Base-by-base conservation (phyloP, 2,888 invertebrate genomes). In the Napeogenes inachia region DNA sequence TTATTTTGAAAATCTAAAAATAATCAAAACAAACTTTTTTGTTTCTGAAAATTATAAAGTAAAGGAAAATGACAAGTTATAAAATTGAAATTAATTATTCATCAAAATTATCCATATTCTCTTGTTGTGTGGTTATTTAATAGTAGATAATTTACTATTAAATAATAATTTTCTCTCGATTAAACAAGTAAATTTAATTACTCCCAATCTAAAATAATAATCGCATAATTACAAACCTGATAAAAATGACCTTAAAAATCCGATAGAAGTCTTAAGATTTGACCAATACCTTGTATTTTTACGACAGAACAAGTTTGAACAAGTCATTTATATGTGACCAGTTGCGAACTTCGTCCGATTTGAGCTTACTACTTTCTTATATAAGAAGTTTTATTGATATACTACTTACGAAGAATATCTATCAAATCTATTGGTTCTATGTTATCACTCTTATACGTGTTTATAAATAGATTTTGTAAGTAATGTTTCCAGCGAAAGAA, bases 261-360 rank as follows among this genome's bases (percentile, higher is more conserved):
- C 8, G 21, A 50, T n/a, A 50, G 50, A 50, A 8, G 30, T 60
- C 57, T 45, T 60, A 54, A 61, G 60, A 62, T 60, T 60, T 35
- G 62, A 60, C 57, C 62, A 56, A 61, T 47, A 32, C 30, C 6
- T 45, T 56, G 45, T 55, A 57, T 56, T 62, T 65, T 64, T 46
- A 60, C 54, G 53, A 47, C 4, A 35, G 47, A 50, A 64, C 47
- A 61, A 63, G 54, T 57, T 60, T 56, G 46, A 59, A 64, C 54
- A 61, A 62, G 55, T 56, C 60, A 57, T 65, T 66, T 60, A 61
- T 64, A 62, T 64, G 42, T 60, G 58, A 62, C 58, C 56, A 63
- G 54, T 47, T 62, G 57, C 54, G 46, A 53, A 63, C 58, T 66
- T 62, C 21, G 54, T 8, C 30, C 10, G 3, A 50, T 30, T 50